phyloP scores from a whole-genome alignment of 2,888 invertebrate species.

The Cecidostiba fungosa region DNA sequence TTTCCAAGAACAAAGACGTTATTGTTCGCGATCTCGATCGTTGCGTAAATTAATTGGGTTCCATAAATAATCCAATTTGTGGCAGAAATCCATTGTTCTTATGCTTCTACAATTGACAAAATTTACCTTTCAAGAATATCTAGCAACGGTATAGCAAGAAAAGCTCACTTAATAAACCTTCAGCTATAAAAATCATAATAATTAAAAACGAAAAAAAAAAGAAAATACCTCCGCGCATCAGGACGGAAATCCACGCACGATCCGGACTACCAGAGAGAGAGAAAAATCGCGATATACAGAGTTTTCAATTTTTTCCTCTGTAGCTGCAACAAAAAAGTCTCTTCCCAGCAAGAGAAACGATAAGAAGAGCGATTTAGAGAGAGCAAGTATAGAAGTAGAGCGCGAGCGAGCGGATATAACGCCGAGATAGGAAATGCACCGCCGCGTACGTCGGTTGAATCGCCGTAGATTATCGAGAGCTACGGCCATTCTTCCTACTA shows the following conservation, averaged over 20 bases:
- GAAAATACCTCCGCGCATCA: neutral
- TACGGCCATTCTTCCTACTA: constrained; percentile 32
- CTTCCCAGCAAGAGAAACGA: constrained; percentile 3
- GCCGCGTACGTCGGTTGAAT: constrained; percentile 54
- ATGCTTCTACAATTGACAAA: neutral
- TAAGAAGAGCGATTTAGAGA: constrained; percentile 50
- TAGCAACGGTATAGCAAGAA: neutral
- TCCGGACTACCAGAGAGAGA: neutral
- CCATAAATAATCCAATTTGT: neutral
- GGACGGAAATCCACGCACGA: neutral
- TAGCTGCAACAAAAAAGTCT: neutral
- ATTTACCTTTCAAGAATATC: neutral
- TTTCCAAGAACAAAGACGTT: too few relatives aligned
- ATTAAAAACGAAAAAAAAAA: neutral
- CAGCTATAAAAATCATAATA: neutral
- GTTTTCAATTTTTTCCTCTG: constrained; percentile 20
- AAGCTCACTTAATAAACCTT: too few relatives aligned
- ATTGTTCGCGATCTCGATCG: too few relatives aligned
- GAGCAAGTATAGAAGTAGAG: constrained; percentile 48
- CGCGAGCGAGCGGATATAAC: constrained; percentile 48
- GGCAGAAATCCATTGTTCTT: neutral
- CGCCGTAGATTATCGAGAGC: constrained; percentile 59
- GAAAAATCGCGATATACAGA: neutral
- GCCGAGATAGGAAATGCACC: constrained; percentile 50
- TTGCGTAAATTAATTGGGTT: neutral